Conservation (phyloP, 1,140 invertebrate genomes). For the Drosophila azteca region DNA sequence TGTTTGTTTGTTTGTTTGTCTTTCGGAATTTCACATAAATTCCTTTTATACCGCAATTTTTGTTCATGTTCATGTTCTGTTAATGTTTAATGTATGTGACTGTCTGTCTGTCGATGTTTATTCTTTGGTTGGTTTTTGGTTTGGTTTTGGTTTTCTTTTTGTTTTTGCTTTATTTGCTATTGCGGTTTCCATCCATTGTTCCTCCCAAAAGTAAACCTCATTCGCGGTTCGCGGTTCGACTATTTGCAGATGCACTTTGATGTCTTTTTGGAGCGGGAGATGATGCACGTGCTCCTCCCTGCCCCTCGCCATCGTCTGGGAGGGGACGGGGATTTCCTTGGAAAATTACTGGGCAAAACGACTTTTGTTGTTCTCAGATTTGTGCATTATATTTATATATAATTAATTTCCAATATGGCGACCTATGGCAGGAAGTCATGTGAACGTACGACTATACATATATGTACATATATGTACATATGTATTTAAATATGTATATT, state of each 20-base stretch:
- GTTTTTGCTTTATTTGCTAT: constrained; percentile 74
- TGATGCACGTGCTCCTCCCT: constrained; percentile 50
- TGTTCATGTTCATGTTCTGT: constrained; percentile 10
- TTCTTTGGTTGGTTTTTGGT: not conserved
- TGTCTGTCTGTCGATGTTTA: constrained; percentile 30
- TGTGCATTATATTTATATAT: constrained; percentile 10
- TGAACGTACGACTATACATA: constrained; percentile 13
- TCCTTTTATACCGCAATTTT: constrained; percentile 74
- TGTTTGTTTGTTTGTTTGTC: constrained; percentile 55
- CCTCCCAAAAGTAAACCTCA: constrained; percentile 56
- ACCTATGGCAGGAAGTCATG: constrained; percentile 62
- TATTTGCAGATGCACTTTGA: constrained; percentile 63
- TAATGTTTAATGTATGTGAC: constrained; percentile 46
- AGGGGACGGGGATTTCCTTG: constrained; percentile 20
- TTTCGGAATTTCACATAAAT: constrained; percentile 78
- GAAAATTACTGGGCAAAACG: constrained; percentile 47
- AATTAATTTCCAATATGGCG: constrained; percentile 59
- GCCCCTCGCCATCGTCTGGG: not conserved
- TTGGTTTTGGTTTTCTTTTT: constrained; percentile 38
- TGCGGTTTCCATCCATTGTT: constrained; percentile 60
- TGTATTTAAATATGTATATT: constrained; percentile 35
- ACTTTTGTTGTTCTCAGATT: constrained; percentile 22
- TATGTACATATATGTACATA: constrained; percentile 35
- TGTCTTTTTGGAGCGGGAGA: constrained; percentile 19
- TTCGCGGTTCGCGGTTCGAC: constrained; percentile 1